Evolutionary conservation across 1,140 invertebrate genomes (phyloP).

Genomic region (Bilobella aurantiaca): DNA sequence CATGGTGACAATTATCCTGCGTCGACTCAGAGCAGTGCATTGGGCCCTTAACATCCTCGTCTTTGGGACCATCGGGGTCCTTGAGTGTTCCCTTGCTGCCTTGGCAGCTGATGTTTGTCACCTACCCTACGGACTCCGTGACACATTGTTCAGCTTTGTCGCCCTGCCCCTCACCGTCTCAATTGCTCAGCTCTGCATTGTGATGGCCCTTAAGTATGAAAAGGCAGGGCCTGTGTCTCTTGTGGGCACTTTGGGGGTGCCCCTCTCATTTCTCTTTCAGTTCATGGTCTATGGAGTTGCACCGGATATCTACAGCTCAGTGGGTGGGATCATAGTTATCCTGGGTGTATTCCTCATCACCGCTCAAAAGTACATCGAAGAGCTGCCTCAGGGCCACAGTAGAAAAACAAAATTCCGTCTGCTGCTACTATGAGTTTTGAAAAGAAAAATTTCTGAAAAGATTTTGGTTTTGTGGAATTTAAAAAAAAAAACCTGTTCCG

Average conservation of each 20-base stretch:
- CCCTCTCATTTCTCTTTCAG: not conserved
- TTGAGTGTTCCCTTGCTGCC: not conserved
- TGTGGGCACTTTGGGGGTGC: not conserved
- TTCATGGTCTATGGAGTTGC: not conserved
- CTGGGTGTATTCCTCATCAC: not conserved
- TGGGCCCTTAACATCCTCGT: not conserved
- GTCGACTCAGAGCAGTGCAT: constrained; percentile 12
- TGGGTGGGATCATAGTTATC: not conserved
- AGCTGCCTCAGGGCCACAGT: too few species aligned
- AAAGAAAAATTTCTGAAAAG: too few species aligned
- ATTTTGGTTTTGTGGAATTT: too few species aligned
- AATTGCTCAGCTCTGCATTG: constrained; percentile 7
- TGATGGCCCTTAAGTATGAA: constrained; percentile 17
- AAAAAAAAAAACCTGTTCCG: too few species aligned
- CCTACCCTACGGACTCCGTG: not conserved
- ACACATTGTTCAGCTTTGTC: not conserved
- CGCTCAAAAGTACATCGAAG: not conserved
- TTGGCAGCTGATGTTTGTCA: not conserved
- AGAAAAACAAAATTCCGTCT: too few species aligned
- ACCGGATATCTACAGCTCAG: not conserved
- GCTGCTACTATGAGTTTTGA: too few species aligned
- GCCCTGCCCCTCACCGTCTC: not conserved
- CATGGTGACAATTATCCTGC: not conserved
- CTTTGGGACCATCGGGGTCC: not conserved
- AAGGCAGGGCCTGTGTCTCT: not conserved